A percentile compares a stretch with the other conserved stretches of the same genome.
Evolutionary conservation across 2,113 vertebrate genomes (phyloP).

Genomic region (Anthoscopus minutus): DNA sequence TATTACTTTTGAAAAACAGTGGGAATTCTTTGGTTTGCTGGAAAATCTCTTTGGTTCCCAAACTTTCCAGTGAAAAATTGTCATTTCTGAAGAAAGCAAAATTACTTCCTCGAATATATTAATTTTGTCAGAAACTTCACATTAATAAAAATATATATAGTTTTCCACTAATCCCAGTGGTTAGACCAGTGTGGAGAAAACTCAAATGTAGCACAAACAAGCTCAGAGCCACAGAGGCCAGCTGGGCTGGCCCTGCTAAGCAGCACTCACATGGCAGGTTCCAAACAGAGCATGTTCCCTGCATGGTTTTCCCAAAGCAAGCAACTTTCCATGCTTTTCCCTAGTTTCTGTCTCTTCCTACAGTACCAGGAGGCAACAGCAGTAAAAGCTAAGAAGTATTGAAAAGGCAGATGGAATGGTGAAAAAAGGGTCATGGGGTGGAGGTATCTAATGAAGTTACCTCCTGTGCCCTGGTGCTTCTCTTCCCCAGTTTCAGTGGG

Average conservation of each 20-base stretch:
- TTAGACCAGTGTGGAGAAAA: not conserved
- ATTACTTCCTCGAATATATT: not conserved
- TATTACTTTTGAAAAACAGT: not conserved
- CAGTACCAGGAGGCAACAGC: not conserved
- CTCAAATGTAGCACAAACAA: not conserved
- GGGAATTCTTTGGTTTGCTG: not conserved
- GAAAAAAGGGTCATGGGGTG: not conserved
- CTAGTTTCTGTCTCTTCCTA: not conserved
- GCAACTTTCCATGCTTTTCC: not conserved
- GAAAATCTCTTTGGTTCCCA: not conserved
- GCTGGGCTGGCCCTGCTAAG: not conserved
- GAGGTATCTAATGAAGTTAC: not conserved
- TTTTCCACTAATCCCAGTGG: not conserved
- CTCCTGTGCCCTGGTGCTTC: not conserved
- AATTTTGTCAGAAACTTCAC: not conserved
- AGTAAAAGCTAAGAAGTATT: not conserved
- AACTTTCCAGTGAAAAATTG: not conserved
- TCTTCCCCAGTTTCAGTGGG: not conserved
- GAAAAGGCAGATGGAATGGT: not conserved
- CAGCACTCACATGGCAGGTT: not conserved
- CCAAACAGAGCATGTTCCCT: not conserved
- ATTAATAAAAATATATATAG: not conserved
- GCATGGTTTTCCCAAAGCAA: not conserved
- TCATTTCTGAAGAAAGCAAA: not conserved
- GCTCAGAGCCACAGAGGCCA: not conserved